Base-by-base conservation (phyloP, 1,140 invertebrate genomes). In the Bombyx mandarina region DNA sequence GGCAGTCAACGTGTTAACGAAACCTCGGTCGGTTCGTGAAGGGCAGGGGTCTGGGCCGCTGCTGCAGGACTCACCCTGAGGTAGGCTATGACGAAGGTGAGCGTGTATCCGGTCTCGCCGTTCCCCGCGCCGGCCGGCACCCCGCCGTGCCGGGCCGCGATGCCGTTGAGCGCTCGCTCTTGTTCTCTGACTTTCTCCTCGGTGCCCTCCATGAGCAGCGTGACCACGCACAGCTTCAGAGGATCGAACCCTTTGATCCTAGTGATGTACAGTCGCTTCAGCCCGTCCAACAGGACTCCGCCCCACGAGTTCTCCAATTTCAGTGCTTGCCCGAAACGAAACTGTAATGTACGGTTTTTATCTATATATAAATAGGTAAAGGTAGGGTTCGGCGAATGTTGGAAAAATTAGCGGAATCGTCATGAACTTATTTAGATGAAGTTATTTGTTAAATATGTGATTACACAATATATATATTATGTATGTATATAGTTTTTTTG, bases 31-130 rank as follows among this genome's bases (percentile, higher is more conserved):
- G 26, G 4, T 35, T 2, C 26, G 26, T 35, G 2, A 3, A 2
- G 26, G 4, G 26, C 26, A 35, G 26, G 12, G 12, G 2, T 35
- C 26, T 2, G 26, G 26, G 26, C 26, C 26, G 26, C 26, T 35
- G 26, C 26, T 35, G 52, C 12, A 53, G 45, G 18, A 52, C 54
- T 55, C 54, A 95, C 96, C 79, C 98, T 91, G 12, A 99, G 93
- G 78, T 99, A 99, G 10, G 98, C 98, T 60, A 99, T 99, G n/a
- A 99, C 96, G 82, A 99, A 99, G 0, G 98, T 99, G 6, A 99
- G 82, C 61, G 96, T 94, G 70, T 99, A 99, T 6, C 98, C 98
- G 45, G 96, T 90, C 80, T 96, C 93, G 0, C 98, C 98, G 78
- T 99, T 99, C 42, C 93, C 93, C 59, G 96, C 95, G 0, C 98